A percentile compares a stretch with the other conserved stretches of the same genome.
These are phyloP conservation scores for Chiroxiphia lanceolata DNA, from an alignment of 2,797 vertebrate species.

Conservation along the genomic window DNA sequence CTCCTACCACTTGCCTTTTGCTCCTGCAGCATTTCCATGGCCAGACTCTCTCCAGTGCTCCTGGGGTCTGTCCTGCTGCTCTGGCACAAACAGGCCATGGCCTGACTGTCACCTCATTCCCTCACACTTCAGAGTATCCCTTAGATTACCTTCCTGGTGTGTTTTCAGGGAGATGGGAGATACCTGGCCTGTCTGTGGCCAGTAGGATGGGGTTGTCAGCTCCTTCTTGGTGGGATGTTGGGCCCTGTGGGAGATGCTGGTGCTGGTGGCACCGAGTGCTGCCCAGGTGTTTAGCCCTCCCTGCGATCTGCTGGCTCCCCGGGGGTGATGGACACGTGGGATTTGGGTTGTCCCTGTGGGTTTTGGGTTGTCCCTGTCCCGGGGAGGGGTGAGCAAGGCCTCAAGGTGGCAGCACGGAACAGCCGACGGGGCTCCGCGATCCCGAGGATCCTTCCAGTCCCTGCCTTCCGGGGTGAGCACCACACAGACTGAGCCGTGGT, in stretches of 20 bases:
- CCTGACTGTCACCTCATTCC: not conserved
- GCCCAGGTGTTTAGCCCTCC: not conserved
- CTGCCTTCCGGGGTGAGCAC: not conserved
- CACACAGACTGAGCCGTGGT: fast-evolving
- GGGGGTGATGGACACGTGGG: fast-evolving
- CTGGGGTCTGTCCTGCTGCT: not conserved
- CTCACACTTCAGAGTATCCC: fast-evolving
- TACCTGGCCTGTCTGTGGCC: fast-evolving
- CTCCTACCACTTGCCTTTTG: not conserved
- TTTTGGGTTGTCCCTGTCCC: fast-evolving
- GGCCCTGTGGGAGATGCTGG: fast-evolving
- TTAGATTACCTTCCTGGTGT: not conserved
- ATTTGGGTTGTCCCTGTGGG: not conserved
- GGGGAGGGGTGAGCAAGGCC: not conserved
- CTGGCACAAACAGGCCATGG: not conserved
- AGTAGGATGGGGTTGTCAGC: not conserved
- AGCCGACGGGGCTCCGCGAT: not conserved
- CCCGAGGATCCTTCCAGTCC: not conserved
- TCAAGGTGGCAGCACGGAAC: slow-evolving; percentile 52
- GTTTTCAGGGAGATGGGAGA: fast-evolving
- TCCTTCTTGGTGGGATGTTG: fast-evolving
- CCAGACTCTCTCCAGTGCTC: not conserved
- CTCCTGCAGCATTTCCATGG: not conserved
- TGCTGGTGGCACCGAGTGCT: fast-evolving
- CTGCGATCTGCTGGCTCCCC: fast-evolving